Base-by-base conservation (phyloP, 2,888 invertebrate species). In the Terebella lapidaria region DNA sequence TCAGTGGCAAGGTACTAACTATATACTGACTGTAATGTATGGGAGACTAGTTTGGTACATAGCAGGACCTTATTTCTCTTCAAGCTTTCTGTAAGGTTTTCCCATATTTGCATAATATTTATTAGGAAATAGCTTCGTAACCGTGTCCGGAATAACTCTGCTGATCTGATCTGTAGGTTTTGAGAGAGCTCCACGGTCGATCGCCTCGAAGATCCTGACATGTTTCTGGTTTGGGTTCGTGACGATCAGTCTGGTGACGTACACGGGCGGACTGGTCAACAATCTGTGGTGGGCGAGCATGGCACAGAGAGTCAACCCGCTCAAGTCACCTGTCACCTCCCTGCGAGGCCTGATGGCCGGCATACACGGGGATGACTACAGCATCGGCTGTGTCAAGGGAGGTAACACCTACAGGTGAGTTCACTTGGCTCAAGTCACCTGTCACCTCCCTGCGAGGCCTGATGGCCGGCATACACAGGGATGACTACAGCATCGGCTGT, bases 161-260 rank as follows among this genome's bases (percentile, higher is more conserved):
- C n/a, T n/a, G n/a, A n/a, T n/a, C n/a, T n/a, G n/a, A n/a, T n/a
- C n/a, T n/a, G n/a, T n/a, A 66, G 66, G 66, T 27, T 66, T 54
- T 45, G 65, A 66, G 27, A 26, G 58, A 22, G 54, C 63, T 0
- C 66, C 66, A 4, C 56, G 66, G 3, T 60, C 63, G 10, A 20
- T 58, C 15, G 58, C 61, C 1, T 49, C 62, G 15, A 47, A 47
- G 25, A 49, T 60, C 10, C 52, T 66, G 42, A 42, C 56, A 22
- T 54, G 52, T 15, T 58, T 66, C 58, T 66, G 66, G 66, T 63
- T 66, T 35, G 54, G 49, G 5, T 66, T 66, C 28, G 65, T 66
- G 22, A 63, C 66, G 22, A n/a, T 66, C 1, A 57, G 60, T 42
- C 35, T 66, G 35, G 63, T 65, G 20, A 65, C 65, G 2, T 66